Conservation (phyloP, 1,140 invertebrate genomes). For the Drosophila tsacasi region DNA sequence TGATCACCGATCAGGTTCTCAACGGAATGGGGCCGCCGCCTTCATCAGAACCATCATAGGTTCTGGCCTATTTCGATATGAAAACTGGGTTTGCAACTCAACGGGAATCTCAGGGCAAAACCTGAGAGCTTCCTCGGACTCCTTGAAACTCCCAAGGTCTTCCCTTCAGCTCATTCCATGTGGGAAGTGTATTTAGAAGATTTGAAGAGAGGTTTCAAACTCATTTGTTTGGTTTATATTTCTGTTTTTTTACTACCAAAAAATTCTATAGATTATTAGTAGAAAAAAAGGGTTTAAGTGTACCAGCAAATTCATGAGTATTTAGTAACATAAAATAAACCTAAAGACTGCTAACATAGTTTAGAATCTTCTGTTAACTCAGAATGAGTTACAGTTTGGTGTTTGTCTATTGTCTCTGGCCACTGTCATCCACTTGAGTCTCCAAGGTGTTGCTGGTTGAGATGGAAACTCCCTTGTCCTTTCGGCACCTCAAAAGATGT, state of each 20-base stretch:
- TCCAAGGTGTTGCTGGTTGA: background rate
- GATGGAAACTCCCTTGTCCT: background rate
- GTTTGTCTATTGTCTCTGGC: background rate
- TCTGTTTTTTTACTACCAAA: too few relatives aligned
- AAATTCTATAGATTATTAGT: too few relatives aligned
- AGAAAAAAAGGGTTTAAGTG: too few relatives aligned
- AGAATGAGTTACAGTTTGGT: background rate
- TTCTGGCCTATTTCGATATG: conserved; percentile 6
- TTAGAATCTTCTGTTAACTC: background rate
- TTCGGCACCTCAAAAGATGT: conserved; percentile 5
- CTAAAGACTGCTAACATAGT: background rate
- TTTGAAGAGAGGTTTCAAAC: background rate
- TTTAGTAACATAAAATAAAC: background rate
- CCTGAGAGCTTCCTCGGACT: background rate
- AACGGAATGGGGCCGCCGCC: background rate
- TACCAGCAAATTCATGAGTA: background rate
- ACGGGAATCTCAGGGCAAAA: conserved; percentile 5
- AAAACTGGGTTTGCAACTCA: background rate
- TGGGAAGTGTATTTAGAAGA: background rate
- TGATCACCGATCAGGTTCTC: conserved; percentile 60
- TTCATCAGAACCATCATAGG: conserved; percentile 21
- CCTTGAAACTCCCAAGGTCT: background rate
- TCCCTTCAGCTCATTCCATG: too few relatives aligned
- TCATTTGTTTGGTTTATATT: background rate
- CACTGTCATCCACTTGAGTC: background rate